These are phyloP conservation scores for Talpa occidentalis DNA, from an alignment of 2,113 vertebrate species.

Conservation along the genomic window DNA sequence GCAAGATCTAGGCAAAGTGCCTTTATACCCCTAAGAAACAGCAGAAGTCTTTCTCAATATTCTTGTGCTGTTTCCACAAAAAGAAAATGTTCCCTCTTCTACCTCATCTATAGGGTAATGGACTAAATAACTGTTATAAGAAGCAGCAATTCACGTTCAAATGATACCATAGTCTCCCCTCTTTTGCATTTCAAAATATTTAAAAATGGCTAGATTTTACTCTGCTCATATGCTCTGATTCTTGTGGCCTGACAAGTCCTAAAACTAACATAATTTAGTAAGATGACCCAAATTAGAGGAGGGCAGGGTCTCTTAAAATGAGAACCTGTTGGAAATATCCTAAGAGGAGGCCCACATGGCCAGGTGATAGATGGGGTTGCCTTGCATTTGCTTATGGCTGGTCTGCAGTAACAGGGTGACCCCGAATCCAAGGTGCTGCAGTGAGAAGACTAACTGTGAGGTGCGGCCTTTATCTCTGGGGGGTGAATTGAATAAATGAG, in stretches of 20 bases:
- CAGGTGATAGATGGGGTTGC: neutral
- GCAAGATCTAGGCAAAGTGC: neutral
- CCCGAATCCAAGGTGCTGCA: neutral
- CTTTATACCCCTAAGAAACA: neutral
- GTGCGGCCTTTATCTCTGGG: neutral
- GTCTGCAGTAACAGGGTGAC: neutral
- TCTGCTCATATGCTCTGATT: neutral
- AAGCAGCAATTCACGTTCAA: neutral
- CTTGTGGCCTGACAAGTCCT: neutral
- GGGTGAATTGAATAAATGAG: neutral
- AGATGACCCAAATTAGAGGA: neutral
- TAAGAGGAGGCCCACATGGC: neutral
- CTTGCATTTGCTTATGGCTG: neutral
- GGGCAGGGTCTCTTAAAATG: neutral
- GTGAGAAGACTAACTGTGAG: too few relatives aligned
- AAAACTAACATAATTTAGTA: neutral
- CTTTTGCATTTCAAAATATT: slow-evolving; percentile 19
- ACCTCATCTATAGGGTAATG: neutral
- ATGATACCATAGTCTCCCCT: neutral
- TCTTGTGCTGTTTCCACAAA: neutral
- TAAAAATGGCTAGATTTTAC: neutral
- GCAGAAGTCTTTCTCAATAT: neutral
- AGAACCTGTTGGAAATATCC: neutral
- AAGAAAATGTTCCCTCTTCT: neutral
- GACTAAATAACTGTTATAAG: neutral